Conservation (phyloP, 1,140 invertebrate species). For the Caerostris extrusa region DNA sequence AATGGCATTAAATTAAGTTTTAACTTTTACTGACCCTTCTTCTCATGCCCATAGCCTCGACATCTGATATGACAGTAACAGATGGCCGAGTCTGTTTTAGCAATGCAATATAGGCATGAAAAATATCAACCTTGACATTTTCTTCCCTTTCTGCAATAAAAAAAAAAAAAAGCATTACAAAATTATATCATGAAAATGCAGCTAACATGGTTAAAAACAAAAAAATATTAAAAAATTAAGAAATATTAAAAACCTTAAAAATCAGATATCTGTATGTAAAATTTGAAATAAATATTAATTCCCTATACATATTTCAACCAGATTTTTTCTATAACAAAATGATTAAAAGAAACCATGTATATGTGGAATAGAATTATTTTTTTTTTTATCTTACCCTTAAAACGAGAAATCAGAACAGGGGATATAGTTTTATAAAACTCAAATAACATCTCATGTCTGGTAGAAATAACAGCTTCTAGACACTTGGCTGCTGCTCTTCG, state of each 20-base stretch:
- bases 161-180: not conserved
- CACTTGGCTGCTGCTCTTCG: constrained; percentile 98
- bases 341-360: not conserved
- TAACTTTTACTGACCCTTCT: constrained; percentile 83
- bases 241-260: not conserved
- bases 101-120: constrained; percentile 97
- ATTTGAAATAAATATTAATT: not conserved
- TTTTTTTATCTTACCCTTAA: constrained; percentile 87
- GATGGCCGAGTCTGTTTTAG: constrained; percentile 92
- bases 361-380: not conserved
- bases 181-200: not conserved
- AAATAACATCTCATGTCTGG: constrained; percentile 92
- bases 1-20: not conserved
- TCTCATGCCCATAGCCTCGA: constrained; percentile 90
- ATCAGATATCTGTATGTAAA: not conserved
- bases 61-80: constrained; percentile 85
- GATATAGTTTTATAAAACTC: constrained; percentile 95
- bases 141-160: constrained; percentile 93
- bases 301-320: no score
- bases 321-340: not conserved
- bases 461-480: constrained; percentile 95
- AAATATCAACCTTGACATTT: constrained; percentile 99
- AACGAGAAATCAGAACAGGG: constrained; percentile 93
- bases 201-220: no score
- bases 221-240: not conserved